Base-by-base conservation (phyloP, 1,140 invertebrate genomes). In the Telenomus remus region DNA sequence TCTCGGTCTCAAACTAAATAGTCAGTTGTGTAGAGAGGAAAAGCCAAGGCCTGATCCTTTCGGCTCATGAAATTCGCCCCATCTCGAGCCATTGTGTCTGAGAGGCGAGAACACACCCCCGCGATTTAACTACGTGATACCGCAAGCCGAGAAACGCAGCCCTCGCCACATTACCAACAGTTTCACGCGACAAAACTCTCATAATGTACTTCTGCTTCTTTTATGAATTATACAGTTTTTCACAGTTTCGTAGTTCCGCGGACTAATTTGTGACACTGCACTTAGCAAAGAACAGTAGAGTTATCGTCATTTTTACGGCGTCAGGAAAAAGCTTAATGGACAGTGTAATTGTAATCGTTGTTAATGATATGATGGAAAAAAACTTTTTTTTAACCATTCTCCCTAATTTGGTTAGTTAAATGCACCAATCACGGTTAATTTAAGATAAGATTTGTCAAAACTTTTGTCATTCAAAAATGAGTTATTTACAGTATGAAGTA, bases 171-270 rank as follows among this genome's bases (percentile, higher is more conserved):
- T 61, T 74, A 63, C 51, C 49, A 63, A 50, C 63, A 57, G 56
- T 68, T 68, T 68, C 71, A 44, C 64, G 51, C 64, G 57, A 56
- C 63, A 33, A 63, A 75, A 68, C 63, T 75, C 57, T 43, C 71
- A 64, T 74, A 74, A 74, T 68, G 57, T 47, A 60, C 61, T 73
- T 74, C 57, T 50, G 46, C 46, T 74, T 66, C 57, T 68, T 74
- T 74, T 68, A 74, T 66, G 63, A 74, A 66, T 74, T 74, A 74
- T 57, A 74, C 56, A 66, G 70, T 66, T 66, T 74, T 74, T 74
- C 57, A 44, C 63, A 74, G 71, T 74, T 74, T 74, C 71, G 63
- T 57, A 66, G 57, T 61, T 61, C 6, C 47, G 39, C 39, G 71
- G 44, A 56, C 71, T 74, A 74, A 68, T 74, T 66, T 68, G 71